These are phyloP conservation scores for Pseudochirops cupreus DNA, from an alignment of 2,797 vertebrate species.

Conservation along the genomic window DNA sequence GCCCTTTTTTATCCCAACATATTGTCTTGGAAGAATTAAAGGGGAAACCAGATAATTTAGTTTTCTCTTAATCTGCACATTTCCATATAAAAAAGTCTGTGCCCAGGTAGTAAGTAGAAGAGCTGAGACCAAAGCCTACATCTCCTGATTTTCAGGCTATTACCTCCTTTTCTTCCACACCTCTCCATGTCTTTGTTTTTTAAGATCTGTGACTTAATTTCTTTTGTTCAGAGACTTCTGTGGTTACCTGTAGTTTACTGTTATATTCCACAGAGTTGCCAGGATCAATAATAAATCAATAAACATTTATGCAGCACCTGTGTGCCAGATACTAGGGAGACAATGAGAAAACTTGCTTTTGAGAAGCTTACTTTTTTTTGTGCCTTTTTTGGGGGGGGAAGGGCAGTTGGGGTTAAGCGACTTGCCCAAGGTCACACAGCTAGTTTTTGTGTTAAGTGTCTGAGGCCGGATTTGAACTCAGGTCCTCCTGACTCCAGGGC, in stretches of 20 bases:
- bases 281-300: neutral
- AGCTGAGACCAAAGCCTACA: neutral
- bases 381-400: too few relatives aligned
- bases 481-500: too few relatives aligned
- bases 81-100: neutral
- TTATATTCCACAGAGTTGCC: neutral
- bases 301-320: neutral
- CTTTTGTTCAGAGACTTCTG: neutral
- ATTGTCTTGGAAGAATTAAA: slow-evolving; percentile 34
- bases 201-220: neutral
- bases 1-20: neutral
- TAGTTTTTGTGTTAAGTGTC: too few relatives aligned
- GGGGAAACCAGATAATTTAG: slow-evolving; percentile 44
- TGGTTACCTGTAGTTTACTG: neutral
- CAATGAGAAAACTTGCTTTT: neutral
- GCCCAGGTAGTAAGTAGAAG: neutral
- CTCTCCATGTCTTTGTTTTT: neutral
- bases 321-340: neutral
- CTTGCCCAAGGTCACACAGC: too few relatives aligned
- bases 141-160: neutral
- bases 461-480: too few relatives aligned
- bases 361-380: neutral
- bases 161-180: neutral
- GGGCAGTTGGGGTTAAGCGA: too few relatives aligned
- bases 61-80: neutral